These are phyloP conservation scores for Eueremaeus valkanovi DNA, from an alignment of 2,888 invertebrate species.

Conservation along the genomic window DNA sequence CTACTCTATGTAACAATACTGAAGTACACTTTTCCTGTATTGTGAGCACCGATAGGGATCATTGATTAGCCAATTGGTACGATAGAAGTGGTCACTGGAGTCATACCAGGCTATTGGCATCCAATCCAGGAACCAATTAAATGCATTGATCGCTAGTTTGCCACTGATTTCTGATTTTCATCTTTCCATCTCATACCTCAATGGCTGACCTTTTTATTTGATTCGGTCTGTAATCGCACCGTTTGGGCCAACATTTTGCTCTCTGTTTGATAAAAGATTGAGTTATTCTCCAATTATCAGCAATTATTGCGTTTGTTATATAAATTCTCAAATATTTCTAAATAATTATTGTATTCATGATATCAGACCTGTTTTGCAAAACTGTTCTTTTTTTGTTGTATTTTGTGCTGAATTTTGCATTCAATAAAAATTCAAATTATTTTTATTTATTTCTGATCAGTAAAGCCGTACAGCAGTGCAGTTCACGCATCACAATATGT, in stretches of 20 bases:
- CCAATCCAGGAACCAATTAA: not conserved
- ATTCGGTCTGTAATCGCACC: not conserved
- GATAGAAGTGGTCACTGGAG: not conserved
- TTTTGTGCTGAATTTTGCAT: too few relatives aligned
- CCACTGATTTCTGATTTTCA: not conserved
- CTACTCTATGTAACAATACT: too few relatives aligned
- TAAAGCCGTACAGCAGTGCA: too few relatives aligned
- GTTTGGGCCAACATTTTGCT: too few relatives aligned
- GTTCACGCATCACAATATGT: too few relatives aligned
- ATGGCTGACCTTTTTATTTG: not conserved
- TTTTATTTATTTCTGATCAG: too few relatives aligned
- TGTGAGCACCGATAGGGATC: not conserved
- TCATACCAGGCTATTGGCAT: slow-evolving; percentile 2
- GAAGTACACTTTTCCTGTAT: not conserved
- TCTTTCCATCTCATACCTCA: not conserved
- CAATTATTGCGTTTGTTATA: not conserved
- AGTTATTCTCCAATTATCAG: not conserved
- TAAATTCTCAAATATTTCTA: not conserved
- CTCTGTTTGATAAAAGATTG: not conserved
- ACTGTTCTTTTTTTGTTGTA: too few relatives aligned
- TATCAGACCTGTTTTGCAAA: too few relatives aligned
- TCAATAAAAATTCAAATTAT: too few relatives aligned
- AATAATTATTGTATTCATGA: not conserved
- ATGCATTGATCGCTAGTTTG: not conserved
- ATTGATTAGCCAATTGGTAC: not conserved